Evolutionary conservation across 2,113 vertebrate species (phyloP), one percentile per base, ranked within the genome.

Genomic region (Triplophysa dalaica): DNA sequence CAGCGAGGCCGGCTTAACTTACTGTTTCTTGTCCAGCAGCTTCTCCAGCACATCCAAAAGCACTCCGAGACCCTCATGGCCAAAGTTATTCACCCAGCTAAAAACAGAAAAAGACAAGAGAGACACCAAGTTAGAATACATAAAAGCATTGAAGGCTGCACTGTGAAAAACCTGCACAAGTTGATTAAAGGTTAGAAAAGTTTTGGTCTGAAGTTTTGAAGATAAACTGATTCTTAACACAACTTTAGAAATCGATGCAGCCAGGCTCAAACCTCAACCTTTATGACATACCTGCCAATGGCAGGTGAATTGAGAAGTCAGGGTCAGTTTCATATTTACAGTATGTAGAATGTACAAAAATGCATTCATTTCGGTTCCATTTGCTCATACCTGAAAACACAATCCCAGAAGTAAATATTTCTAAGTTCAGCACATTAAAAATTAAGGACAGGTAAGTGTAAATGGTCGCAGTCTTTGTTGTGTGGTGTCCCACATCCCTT

Each of bases 21-120:
- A 99, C 98, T 96, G 96, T 93, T 95, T 98, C 89, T 98, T 99
- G 86, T 99, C 97, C 87, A 99, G 92, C 58, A 98, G 94, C 81
- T 93, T 98, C 87, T 99, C 97, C 92, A 99, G 84, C 0, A 86
- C 90, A 82, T 99, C 97, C 90, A 99, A 70, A 56, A 99, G 91
- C 56, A 99, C 93, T 1, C 97, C 96, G 29, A 99, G 96, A 80
- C 98, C 98, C 89, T 99, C 98, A 90, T 98, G 93, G 24, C 98
- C 97, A 73, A 99, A 99, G 91, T 99, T 99, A 88, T 99, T 98
- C 86, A 99, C 98, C 98, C 98, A 99, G 87, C 98, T 99, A 67
- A 78, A 88, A 16, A 16, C 83, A 81, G 0, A 45, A 24, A 83
- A 4, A 86, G 9, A 86, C 6, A 86, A 21, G 76, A 2, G 75